Base-by-base conservation (phyloP, 2,888 invertebrate genomes). In the Neocrepidodera transversa region DNA sequence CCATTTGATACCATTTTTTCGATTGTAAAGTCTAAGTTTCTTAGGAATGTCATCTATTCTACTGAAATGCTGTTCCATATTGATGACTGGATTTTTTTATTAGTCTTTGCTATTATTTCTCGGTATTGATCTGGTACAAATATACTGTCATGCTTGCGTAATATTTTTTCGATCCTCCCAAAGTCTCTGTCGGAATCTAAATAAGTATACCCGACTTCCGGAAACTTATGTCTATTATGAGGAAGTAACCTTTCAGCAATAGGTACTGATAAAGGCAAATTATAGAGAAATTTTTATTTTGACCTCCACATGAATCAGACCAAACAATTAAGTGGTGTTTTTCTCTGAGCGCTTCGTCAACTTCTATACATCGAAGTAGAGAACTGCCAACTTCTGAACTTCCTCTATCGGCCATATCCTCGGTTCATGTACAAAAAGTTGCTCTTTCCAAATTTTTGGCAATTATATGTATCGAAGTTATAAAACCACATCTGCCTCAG, bases 181-280 rank as follows among this genome's bases (percentile, higher is more conserved):
- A 75, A 74, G 68, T 76, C 72, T 57, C 73, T 32, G 58, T 74
- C 74, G n/a, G 71, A 73, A 60, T 75, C 75, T 40, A 75, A 57
- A 64, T 70, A 74, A 6, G 68, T 68, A 66, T 74, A 71, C 10
- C 72, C 75, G 13, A 73, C 75, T 60, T 70, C 72, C 3, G 74
- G 73, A 64, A 73, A 74, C 65, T 75, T 74, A 63, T 75, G 73
- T 74, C 71, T 17, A 73, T 71, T 8, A 59, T 54, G 55, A 71
- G 65, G 53, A 72, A 71, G 49, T 63, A 59, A 26, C 66, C 65
- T 64, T 69, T 73, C 26, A 67, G 47, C 14, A 73, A 66, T 60
- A 70, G 65, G 42, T 61, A 61, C 32, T 70, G 64, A 45, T 70
- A 66, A 14, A 67, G 40, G 30, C 69, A 67, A 38, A 74, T 58